Percentiles rank a stretch among this genome's conserved stretches.
phyloP scores from a whole-genome alignment of 1,140 invertebrate species.

The Olivierus martensii region DNA sequence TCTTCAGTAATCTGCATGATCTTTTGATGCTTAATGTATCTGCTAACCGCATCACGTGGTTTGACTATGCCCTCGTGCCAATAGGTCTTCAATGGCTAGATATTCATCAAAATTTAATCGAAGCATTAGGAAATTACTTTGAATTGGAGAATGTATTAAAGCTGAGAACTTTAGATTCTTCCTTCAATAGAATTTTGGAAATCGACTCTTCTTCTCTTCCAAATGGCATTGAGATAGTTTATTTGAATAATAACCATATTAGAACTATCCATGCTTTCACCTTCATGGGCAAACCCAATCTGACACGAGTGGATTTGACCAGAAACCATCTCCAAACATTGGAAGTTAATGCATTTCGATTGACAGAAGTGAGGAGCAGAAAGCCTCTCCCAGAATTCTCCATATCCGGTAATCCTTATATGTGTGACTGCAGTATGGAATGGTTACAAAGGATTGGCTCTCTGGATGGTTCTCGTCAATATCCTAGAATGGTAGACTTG shows the following conservation, averaged over 20 bases:
- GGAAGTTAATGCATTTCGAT: slow-evolving; percentile 58
- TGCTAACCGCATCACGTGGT: slow-evolving; percentile 75
- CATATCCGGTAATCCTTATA: slow-evolving; percentile 71
- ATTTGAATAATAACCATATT: slow-evolving; percentile 69
- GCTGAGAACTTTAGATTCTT: slow-evolving; percentile 62
- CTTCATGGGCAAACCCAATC: slow-evolving; percentile 65
- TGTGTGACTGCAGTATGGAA: slow-evolving; percentile 78
- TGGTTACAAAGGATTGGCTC: slow-evolving; percentile 52
- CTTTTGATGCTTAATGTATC: slow-evolving; percentile 81
- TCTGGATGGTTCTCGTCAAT: slow-evolving; percentile 47
- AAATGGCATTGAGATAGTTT: slow-evolving; percentile 57
- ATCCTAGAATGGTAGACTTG: slow-evolving; percentile 71
- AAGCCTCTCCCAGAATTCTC: slow-evolving; percentile 64
- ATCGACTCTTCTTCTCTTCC: slow-evolving; percentile 58
- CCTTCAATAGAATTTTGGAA: slow-evolving; percentile 62
- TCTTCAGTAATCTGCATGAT: slow-evolving; percentile 65
- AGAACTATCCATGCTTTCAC: slow-evolving; percentile 60
- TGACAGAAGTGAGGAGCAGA: slow-evolving; percentile 26
- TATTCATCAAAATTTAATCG: slow-evolving; percentile 73
- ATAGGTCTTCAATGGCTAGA: slow-evolving; percentile 71
- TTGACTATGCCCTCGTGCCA: slow-evolving; percentile 77
- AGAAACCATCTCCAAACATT: slow-evolving; percentile 67
- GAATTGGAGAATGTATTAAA: slow-evolving; percentile 49
- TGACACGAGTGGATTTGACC: slow-evolving; percentile 67
- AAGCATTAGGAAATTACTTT: slow-evolving; percentile 70